These are phyloP conservation scores for Xerus rutilus DNA, from an alignment of 2,797 vertebrate genomes.

Conservation along the genomic window DNA sequence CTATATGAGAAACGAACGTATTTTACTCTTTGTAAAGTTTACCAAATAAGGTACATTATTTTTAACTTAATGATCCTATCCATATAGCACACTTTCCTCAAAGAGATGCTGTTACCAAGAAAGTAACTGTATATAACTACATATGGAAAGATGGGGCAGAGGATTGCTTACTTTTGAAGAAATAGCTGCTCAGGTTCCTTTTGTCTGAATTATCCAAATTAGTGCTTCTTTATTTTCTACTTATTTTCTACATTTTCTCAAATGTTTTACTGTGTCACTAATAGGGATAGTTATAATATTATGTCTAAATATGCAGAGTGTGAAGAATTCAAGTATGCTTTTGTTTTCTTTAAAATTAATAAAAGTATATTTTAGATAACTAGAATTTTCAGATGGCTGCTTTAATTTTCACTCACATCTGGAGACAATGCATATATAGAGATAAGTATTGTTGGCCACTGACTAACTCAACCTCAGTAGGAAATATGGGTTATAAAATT, in stretches of 20 bases:
- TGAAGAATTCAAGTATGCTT: not conserved
- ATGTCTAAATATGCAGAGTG: not conserved
- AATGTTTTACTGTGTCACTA: not conserved
- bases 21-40: slow-evolving; percentile 35
- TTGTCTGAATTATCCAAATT: not conserved
- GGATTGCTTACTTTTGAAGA: not conserved
- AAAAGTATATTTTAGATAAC: not conserved
- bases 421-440: not conserved
- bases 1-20: not conserved
- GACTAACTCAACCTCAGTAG: not conserved
- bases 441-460: not conserved
- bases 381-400: not conserved
- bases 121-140: not conserved
- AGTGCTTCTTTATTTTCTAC: not conserved
- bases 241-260: too few relatives aligned
- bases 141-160: not conserved
- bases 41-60: not conserved
- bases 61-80: not conserved
- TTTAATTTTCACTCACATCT: slow-evolving; percentile 12
- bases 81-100: not conserved
- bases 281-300: not conserved
- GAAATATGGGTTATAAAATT: slow-evolving; percentile 15
- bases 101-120: not conserved
- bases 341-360: slow-evolving; percentile 30
- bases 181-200: not conserved